A percentile compares a stretch with the other conserved stretches of the same genome.
Conservation (phyloP, 30 jellyfish, hydroid and myxozoan species). For the Cassiopea andromeda region DNA sequence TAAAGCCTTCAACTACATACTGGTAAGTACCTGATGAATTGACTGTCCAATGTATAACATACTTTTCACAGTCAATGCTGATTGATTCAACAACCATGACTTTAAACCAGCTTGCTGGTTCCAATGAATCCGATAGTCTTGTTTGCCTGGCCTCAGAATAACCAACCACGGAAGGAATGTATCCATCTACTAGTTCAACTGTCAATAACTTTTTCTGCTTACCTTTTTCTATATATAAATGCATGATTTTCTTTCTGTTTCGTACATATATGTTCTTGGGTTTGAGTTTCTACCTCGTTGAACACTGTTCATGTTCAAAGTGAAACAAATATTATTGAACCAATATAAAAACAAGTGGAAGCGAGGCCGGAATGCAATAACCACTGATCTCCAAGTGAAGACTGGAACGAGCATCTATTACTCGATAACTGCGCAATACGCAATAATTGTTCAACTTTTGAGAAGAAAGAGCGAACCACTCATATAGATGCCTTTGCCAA, state of each 20-base stretch:
- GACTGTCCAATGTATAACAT: conserved; percentile 78
- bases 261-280: too few relatives aligned
- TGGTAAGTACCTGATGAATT: conserved; percentile 14
- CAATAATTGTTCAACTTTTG: too few relatives aligned
- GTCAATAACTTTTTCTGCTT: conserved; percentile 68
- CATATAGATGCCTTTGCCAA: too few relatives aligned
- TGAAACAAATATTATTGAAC: not conserved
- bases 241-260: conserved; percentile 81
- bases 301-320: not conserved
- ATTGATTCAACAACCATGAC: conserved; percentile 82
- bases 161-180: conserved; percentile 83
- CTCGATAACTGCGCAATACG: too few relatives aligned
- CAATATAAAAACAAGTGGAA: not conserved
- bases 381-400: not conserved
- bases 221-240: conserved; percentile 78
- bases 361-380: not conserved
- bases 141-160: conserved; percentile 50
- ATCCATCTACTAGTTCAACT: conserved; percentile 84
- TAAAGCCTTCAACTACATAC: not conserved
- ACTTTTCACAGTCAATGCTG: conserved; percentile 78
- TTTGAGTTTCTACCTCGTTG: not conserved
- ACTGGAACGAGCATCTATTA: too few relatives aligned
- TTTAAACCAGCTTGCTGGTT: conserved; percentile 96
- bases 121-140: conserved; percentile 55
- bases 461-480: too few relatives aligned